These are phyloP conservation scores for Elachura formosa DNA, from an alignment of 2,113 vertebrate species.

Conservation along the genomic window DNA sequence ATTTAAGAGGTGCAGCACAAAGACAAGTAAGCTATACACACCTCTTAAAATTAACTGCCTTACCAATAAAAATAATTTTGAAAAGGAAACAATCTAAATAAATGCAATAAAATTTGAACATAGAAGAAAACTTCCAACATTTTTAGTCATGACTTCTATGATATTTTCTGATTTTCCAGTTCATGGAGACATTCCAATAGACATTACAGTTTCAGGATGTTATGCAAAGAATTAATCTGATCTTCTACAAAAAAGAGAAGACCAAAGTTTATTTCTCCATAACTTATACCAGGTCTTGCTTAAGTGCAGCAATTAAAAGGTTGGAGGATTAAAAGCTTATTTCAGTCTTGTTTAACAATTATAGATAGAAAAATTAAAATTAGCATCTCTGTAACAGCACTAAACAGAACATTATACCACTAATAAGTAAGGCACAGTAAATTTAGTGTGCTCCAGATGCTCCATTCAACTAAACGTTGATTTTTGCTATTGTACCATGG, in stretches of 20 bases:
- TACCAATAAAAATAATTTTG: not conserved
- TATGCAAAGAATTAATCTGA: not conserved
- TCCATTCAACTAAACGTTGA: not conserved
- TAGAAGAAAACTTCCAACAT: accelerated
- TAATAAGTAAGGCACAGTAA: not conserved
- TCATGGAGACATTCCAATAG: not conserved
- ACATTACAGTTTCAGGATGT: not conserved
- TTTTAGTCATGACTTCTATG: not conserved
- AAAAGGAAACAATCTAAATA: not conserved
- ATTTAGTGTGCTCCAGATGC: not conserved
- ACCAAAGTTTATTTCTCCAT: not conserved
- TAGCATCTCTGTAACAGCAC: not conserved
- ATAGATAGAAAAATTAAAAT: not conserved
- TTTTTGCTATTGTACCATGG: not conserved
- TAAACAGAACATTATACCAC: not conserved
- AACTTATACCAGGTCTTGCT: not conserved
- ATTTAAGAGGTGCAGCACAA: not conserved
- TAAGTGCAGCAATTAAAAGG: not conserved
- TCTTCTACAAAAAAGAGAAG: not conserved
- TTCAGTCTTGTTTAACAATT: not conserved
- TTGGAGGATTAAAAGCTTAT: not conserved
- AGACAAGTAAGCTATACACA: not conserved
- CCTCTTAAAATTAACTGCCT: not conserved
- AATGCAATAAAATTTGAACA: not conserved
- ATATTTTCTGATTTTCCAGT: not conserved